Percentiles rank a stretch among this genome's conserved stretches.
Conservation (phyloP, 2,113 vertebrate species). For the Riparia riparia region DNA sequence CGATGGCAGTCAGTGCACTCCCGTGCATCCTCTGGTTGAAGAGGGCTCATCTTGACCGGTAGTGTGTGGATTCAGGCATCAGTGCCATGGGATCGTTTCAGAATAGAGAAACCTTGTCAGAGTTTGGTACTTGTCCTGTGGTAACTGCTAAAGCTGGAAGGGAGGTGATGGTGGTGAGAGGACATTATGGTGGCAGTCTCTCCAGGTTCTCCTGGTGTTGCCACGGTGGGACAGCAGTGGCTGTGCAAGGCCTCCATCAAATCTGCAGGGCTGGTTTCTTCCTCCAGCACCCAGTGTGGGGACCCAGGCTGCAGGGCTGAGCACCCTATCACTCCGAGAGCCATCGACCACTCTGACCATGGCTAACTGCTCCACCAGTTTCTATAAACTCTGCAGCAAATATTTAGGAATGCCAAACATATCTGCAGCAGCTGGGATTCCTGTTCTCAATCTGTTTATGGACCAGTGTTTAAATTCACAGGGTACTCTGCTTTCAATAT, state of each 20-base stretch:
- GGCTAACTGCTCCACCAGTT: accelerated
- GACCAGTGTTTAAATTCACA: constrained; percentile 21
- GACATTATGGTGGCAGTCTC: not conserved
- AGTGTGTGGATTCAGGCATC: not conserved
- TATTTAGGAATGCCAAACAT: constrained; percentile 38
- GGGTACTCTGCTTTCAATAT: not conserved
- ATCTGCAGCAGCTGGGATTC: not conserved
- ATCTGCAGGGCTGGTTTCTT: not conserved
- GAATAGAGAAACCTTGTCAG: not conserved
- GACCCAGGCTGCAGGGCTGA: not conserved
- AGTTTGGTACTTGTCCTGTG: not conserved
- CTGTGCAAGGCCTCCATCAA: not conserved
- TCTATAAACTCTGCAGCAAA: constrained; percentile 44
- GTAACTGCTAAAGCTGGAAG: not conserved
- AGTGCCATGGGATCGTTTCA: not conserved
- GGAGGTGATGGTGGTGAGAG: not conserved
- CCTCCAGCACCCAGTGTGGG: not conserved
- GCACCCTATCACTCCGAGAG: accelerated
- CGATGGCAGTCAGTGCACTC: not conserved
- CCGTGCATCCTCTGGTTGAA: not conserved
- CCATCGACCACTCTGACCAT: accelerated
- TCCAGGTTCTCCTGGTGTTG: not conserved
- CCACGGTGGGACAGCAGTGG: accelerated
- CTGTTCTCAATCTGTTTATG: not conserved
- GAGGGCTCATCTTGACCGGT: not conserved